Evolutionary conservation across 2,797 vertebrate genomes (phyloP), one percentile per base, ranked within the genome.

Genomic region (Parauchenoglanis punctatus): DNA sequence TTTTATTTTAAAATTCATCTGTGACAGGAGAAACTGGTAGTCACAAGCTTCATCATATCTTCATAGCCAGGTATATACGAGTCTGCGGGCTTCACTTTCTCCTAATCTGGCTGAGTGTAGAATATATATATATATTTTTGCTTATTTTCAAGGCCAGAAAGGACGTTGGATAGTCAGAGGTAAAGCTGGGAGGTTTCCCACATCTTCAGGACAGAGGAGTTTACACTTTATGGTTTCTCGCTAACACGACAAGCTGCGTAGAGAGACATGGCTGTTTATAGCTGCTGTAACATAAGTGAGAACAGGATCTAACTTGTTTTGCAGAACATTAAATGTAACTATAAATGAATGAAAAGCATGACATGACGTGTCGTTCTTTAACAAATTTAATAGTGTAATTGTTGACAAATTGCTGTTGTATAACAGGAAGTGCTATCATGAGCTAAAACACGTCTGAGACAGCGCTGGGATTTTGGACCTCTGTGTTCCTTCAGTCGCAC

Each of bases 401-500:
- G 11, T 10, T n/a, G 73, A 73, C 70, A 73, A 11, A 46, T 46
- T 46, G 70, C 40, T 46, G 10, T 25, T 20, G 40, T 5, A 13
- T 40, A 4, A 46, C 23, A 77, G n/a, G 52, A 31, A 56, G 77
- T 59, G 18, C 56, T 25, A 23, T 59, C 56, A 40, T 58, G 56
- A 59, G 54, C 77, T 80, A 2, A 80, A 80, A 40, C 28, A 25
- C 18, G 35, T 15, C 75, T 31, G 75, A 77, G 49, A 35, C 75
- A 77, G 75, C 15, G 2, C 52, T 31, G 75, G 75, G 75, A 59
- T 58, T 58, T 56, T 35, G 28, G 52, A 58, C 54, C 28, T 75
- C 46, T 49, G 23, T 25, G 46, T 75, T 52, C 25, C 73, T 76
- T 52, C 17, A 76, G 67, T 78, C 88, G 87, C 67, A 84, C 75